Evolutionary conservation across 2,888 invertebrate species (phyloP), one percentile per base, ranked within the genome.

Genomic region (Tipula unca): DNA sequence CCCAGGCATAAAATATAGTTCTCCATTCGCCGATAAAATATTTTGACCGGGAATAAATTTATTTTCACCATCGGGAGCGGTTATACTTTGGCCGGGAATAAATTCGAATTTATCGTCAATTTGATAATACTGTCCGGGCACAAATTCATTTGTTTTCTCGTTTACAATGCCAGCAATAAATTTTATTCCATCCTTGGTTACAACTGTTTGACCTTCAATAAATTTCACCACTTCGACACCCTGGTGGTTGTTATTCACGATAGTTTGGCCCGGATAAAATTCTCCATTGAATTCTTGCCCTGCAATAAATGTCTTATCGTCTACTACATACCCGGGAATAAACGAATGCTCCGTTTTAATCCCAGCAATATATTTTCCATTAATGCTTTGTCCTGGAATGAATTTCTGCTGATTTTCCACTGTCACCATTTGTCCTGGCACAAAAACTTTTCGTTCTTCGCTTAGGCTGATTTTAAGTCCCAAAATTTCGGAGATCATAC

Each of bases 361-460:
- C 1, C 83, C 83, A 83, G 94, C 94, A 32, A 95, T 94, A 84
- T 92, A 92, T 29, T 94, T 94, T 1, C 95, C 93, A 87, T 93
- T 93, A 14, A 96, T 93, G 82, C 94, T 95, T 86, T 95, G 92
- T 1, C 96, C 96, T 25, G 96, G 95, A 48, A 95, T 93, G 89
- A 96, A 96, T 85, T 93, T 91, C 13, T 92, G 91, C 0, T 95
- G 95, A 86, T 92, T 91, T 84, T 94, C 94, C 2, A 95, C 95
- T 87, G 93, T 92, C 6, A 95, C 91, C 0, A 95, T 94, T 90
- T 95, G 95, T 3, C 96, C 96, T 0, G 96, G 95, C 14, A 95
- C 93, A 89, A 96, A 96, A 83, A 94, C 90, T 39, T 93, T 93
- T 1, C 95, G 95, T 86, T 92, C 92, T 88, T 94, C 94, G 85